These are phyloP conservation scores for Eubasilissa splendida DNA, from an alignment of 2,888 invertebrate species.

Conservation along the genomic window DNA sequence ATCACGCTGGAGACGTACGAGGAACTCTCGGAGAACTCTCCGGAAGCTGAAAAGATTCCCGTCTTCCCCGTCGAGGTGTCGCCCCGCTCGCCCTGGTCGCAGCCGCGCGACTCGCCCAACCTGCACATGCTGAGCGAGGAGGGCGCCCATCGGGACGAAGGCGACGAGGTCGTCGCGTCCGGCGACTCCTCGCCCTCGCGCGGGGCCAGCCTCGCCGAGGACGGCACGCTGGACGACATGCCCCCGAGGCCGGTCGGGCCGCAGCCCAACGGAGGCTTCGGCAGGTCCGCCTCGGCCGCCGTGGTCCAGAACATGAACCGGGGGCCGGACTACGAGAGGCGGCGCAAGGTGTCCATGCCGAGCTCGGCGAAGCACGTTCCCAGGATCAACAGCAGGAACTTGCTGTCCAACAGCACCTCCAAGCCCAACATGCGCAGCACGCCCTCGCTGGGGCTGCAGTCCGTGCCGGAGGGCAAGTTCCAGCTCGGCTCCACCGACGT, in stretches of 20 bases:
- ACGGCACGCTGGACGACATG: conserved; percentile 59
- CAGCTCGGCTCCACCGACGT: conserved; percentile 46
- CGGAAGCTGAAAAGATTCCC: conserved; percentile 30
- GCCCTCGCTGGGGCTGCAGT: conserved; percentile 74
- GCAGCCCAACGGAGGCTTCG: conserved; percentile 67
- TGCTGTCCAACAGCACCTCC: conserved; percentile 64
- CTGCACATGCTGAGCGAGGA: not conserved
- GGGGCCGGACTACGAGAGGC: conserved; percentile 63
- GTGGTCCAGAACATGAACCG: conserved; percentile 72
- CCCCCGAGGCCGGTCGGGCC: not conserved
- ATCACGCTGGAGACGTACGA: conserved; percentile 54
- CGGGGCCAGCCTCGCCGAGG: conserved; percentile 57
- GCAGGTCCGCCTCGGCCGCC: conserved; percentile 81
- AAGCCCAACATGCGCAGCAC: conserved; percentile 77
- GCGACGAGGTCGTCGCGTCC: conserved; percentile 19
- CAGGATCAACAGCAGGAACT: conserved; percentile 60
- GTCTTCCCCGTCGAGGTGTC: conserved; percentile 9
- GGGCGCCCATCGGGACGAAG: not conserved
- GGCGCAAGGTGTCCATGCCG: conserved; percentile 66
- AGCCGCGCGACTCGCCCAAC: not conserved
- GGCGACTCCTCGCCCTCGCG: conserved; percentile 46
- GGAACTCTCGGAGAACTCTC: conserved; percentile 48
- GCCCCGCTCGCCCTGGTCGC: not conserved
- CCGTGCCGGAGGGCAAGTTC: conserved; percentile 77
- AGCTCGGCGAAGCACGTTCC: conserved; percentile 61